Conservation (phyloP, 2,113 vertebrate genomes). For the Tragelaphus buxtoni region DNA sequence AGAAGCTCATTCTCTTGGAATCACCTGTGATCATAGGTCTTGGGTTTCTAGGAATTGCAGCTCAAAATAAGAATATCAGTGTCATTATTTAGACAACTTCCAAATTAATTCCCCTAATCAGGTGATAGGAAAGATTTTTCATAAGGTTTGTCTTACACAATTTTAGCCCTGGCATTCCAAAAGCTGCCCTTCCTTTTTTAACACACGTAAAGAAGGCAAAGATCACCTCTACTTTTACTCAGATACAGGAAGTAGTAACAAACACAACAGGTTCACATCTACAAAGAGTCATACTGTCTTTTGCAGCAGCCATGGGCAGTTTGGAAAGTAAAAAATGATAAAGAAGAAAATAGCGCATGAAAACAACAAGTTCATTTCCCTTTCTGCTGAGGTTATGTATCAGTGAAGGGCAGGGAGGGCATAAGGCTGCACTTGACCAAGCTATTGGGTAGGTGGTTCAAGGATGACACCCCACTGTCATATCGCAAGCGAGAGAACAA, state of each 20-base stretch:
- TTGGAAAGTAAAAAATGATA: not conserved
- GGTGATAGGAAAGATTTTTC: not conserved
- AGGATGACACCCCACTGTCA: not conserved
- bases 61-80: not conserved
- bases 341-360: not conserved
- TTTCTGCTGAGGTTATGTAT: not conserved
- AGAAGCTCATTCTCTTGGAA: not conserved
- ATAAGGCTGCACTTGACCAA: not conserved
- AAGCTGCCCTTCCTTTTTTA: not conserved
- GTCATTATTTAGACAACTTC: not conserved
- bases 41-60: not conserved
- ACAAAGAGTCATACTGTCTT: not conserved
- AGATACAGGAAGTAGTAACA: not conserved
- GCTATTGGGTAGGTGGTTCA: not conserved
- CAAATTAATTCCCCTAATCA: not conserved
- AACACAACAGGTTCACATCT: not conserved
- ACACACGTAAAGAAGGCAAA: not conserved
- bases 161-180: not conserved
- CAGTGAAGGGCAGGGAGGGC: not conserved
- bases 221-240: not conserved
- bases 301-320: not conserved
- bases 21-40: not conserved
- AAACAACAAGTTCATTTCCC: not conserved
- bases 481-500: not conserved
- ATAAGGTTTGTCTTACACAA: not conserved